Evolutionary conservation across 1,140 invertebrate species (phyloP).

Genomic region (Dreissena rostriformis): DNA sequence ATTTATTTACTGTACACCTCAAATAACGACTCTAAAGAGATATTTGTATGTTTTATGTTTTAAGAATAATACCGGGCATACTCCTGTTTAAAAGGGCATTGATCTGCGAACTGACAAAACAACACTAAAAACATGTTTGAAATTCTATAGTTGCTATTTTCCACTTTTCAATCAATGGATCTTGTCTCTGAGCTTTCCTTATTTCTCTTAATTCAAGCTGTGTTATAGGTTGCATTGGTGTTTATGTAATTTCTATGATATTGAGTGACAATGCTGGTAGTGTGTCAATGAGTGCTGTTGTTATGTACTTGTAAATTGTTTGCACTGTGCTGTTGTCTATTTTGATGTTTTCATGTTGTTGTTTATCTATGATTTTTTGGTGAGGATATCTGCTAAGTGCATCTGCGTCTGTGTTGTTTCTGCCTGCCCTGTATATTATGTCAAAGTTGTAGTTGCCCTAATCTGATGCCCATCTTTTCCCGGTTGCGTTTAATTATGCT

Average conservation of each 20-base stretch:
- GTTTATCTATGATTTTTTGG: neutral
- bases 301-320: slow-evolving; percentile 2
- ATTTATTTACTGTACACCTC: too few relatives aligned
- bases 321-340: slow-evolving; percentile 15
- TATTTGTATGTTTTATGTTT: too few relatives aligned
- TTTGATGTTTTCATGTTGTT: neutral
- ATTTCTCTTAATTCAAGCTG: slow-evolving; percentile 12
- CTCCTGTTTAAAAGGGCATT: too few relatives aligned
- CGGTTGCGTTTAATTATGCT: slow-evolving; percentile 41
- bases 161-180: slow-evolving; percentile 16
- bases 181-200: slow-evolving; percentile 20
- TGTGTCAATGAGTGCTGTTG: neutral
- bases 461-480: slow-evolving; percentile 33
- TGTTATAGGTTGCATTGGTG: slow-evolving; percentile 2
- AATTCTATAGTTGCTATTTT: slow-evolving; percentile 2
- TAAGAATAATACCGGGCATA: too few relatives aligned
- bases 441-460: slow-evolving; percentile 23
- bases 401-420: slow-evolving; percentile 45
- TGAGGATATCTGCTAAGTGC: slow-evolving; percentile 17
- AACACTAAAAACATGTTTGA: too few relatives aligned
- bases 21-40: too few relatives aligned
- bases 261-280: slow-evolving; percentile 1
- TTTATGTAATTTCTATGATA: slow-evolving; percentile 30
- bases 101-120: too few relatives aligned
- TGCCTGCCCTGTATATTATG: slow-evolving; percentile 29